Evolutionary conservation across 1,140 invertebrate species (phyloP).

Genomic region (Thaumetopoea pityocampa): DNA sequence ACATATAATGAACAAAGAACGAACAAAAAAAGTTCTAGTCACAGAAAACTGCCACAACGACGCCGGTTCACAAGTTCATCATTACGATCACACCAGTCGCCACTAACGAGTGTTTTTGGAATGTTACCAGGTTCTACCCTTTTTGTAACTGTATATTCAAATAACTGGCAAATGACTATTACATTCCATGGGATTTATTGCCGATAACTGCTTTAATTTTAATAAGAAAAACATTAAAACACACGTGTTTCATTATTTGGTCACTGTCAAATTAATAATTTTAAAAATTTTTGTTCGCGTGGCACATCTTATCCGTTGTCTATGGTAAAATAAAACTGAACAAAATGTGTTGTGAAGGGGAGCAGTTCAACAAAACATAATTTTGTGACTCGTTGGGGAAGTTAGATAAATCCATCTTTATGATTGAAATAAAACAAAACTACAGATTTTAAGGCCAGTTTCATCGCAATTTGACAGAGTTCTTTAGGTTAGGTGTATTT

Average conservation of each 20-base stretch:
- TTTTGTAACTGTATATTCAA: conserved; percentile 21
- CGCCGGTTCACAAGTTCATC: conserved; percentile 73
- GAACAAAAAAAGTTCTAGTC: conserved; percentile 65
- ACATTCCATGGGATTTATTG: conserved; percentile 15
- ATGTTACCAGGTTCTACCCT: conserved; percentile 58
- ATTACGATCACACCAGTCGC: too few relatives aligned
- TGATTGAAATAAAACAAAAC: too few relatives aligned
- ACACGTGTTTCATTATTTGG: conserved; percentile 31
- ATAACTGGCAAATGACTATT: conserved; percentile 14
- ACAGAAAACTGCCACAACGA: conserved; percentile 64
- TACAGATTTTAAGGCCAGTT: too few relatives aligned
- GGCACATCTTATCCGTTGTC: conserved; percentile 33
- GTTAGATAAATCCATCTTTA: too few relatives aligned
- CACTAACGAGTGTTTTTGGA: conserved; percentile 62
- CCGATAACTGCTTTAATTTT: conserved; percentile 11
- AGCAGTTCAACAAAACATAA: too few relatives aligned
- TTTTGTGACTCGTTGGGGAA: too few relatives aligned
- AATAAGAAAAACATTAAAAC: conserved; percentile 5
- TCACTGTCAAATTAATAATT: conserved; percentile 30
- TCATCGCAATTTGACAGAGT: too few relatives aligned
- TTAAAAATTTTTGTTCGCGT: conserved; percentile 33
- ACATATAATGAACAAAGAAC: conserved; percentile 63
- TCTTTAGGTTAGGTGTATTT: too few relatives aligned
- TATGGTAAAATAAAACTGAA: conserved; percentile 25
- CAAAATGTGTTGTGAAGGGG: too few relatives aligned